These are phyloP conservation scores for Theodoxus fluviatilis DNA, from an alignment of 2,888 invertebrate genomes.

Conservation along the genomic window DNA sequence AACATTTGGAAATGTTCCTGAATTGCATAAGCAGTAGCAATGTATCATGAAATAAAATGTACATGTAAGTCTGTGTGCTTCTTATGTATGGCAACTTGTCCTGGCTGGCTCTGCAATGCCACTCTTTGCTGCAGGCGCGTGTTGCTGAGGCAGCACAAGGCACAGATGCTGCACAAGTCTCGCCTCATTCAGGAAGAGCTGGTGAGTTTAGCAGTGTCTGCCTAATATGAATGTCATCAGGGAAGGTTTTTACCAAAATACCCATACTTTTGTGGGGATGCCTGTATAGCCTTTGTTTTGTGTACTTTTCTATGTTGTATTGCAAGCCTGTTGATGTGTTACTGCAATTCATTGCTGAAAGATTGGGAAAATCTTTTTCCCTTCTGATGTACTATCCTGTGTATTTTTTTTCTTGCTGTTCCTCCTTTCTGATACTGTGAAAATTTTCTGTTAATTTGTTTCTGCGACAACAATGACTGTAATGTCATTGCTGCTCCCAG, in stretches of 20 bases:
- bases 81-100: background rate
- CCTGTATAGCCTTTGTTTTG: background rate
- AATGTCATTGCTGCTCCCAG: too few species aligned
- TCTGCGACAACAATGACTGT: too few species aligned
- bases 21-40: too few species aligned
- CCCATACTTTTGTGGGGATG: background rate
- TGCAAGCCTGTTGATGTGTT: background rate
- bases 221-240: background rate
- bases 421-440: too few species aligned
- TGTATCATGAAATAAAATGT: background rate
- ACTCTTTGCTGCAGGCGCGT: constrained; percentile 51
- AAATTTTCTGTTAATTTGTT: too few species aligned
- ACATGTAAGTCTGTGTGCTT: background rate
- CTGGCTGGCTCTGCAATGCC: background rate
- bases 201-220: constrained; percentile 38
- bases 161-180: constrained; percentile 61
- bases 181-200: constrained; percentile 62
- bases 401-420: too few species aligned
- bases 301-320: background rate
- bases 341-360: background rate
- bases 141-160: constrained; percentile 62
- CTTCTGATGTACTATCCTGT: too few species aligned
- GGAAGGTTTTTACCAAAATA: background rate
- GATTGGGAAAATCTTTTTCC: too few species aligned
- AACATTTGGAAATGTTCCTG: too few species aligned